Base-by-base conservation (phyloP, 2,797 vertebrate species). In the Triplophysa yarkandensis region DNA sequence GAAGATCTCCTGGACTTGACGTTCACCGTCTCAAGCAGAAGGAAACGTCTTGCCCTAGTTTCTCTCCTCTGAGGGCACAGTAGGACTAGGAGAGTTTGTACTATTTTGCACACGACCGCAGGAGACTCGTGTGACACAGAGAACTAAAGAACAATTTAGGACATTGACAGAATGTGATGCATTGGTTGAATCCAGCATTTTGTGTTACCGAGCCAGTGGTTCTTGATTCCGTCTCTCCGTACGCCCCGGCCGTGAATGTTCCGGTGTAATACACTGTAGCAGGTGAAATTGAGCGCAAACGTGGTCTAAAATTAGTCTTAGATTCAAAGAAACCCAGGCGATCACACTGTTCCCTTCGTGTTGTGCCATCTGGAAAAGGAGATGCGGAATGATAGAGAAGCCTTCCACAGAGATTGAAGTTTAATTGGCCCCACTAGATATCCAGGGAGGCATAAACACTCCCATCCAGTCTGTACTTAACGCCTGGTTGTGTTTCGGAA, bases 21-120 rank as follows among this genome's bases (percentile, higher is more conserved):
- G 69, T 36, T 50, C 43, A 65, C 32, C 27, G 28, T 64, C 30
- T 68, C 21, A 28, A 36, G 43, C 19, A 17, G 58, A 57, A 67
- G 75, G 71, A 77, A 67, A 75, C 63, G 43, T 61, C 76, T 50
- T 81, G 71, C 63, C 76, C 76, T 76, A 78, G 30, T 78, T 78
- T 81, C 34, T n/a, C 41, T 71, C 61, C 43, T 71, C 55, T 30
- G 25, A 71, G 44, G 62, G 61, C 71, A 67, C 61, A 67, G 66
- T 63, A 50, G 41, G 58, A 57, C 57, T 65, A 69, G 48, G 36
- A 46, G 36, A 48, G 25, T 36, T 57, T 34, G 25, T 71, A 44
- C 54, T 65, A 25, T 54, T 68, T 60, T 61, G 52, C 67, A 75
- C 67, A 55, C 43, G 34, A 19, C 71, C 68, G 54, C 16, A 32